Percentiles rank a stretch among this genome's conserved stretches.
Conservation (phyloP, 1,140 invertebrate species). For the Hormaphis cornu region DNA sequence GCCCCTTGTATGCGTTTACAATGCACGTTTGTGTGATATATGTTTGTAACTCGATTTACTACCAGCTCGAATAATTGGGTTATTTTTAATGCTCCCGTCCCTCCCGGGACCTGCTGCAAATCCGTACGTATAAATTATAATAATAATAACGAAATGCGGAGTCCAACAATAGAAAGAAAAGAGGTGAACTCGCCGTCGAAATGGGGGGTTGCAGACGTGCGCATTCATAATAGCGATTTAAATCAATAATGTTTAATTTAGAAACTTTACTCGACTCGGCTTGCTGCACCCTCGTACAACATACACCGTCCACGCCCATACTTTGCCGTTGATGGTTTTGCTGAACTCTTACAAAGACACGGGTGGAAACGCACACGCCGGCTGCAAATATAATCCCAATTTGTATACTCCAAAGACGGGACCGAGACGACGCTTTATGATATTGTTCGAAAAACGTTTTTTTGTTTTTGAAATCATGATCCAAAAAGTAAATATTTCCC, state of each 20-base stretch:
- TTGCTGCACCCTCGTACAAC: too few species aligned
- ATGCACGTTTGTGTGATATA: too few species aligned
- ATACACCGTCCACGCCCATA: not conserved
- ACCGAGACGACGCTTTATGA: too few species aligned
- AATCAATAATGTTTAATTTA: slow-evolving; percentile 31
- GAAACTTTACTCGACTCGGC: not conserved
- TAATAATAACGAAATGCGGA: slow-evolving; percentile 25
- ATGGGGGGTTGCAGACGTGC: not conserved
- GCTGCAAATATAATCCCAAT: too few species aligned
- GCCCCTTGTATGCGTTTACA: too few species aligned
- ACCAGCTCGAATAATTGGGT: slow-evolving; percentile 1
- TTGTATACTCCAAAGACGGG: too few species aligned
- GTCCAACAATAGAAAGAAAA: slow-evolving; percentile 17
- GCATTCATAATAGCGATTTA: slow-evolving; percentile 15
- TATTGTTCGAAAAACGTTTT: too few species aligned
- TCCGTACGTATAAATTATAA: slow-evolving; percentile 5
- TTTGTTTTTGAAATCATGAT: too few species aligned
- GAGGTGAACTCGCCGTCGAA: not conserved
- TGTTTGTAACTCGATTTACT: not conserved
- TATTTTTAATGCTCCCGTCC: slow-evolving; percentile 14
- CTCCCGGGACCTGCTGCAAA: not conserved
- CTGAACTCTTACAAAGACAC: too few species aligned
- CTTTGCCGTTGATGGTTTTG: too few species aligned
- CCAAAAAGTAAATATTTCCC: too few species aligned
- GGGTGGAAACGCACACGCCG: too few species aligned